Percentiles rank a stretch among this genome's conserved stretches.
phyloP scores from a whole-genome alignment of 2,888 invertebrate genomes.

The Onchidella celtica region DNA sequence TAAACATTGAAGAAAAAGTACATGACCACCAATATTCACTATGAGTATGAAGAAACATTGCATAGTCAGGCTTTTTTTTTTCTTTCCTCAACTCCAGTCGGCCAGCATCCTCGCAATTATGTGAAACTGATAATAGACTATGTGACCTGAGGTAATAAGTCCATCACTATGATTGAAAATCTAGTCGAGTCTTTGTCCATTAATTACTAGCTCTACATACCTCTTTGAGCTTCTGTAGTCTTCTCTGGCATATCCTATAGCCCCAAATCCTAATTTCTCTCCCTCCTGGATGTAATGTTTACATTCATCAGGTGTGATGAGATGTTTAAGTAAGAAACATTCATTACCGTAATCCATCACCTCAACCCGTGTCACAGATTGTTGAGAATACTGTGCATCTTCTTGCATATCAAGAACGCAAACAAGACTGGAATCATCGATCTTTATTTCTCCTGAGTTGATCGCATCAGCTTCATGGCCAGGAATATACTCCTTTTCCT shows the following conservation, averaged over 20 bases:
- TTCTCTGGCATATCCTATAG: constrained; percentile 61
- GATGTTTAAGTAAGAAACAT: constrained; percentile 67
- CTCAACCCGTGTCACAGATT: constrained; percentile 53
- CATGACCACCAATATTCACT: too few relatives aligned
- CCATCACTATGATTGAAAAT: too few relatives aligned
- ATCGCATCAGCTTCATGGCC: constrained; percentile 55
- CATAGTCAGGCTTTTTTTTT: too few relatives aligned
- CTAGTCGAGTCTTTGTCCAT: too few relatives aligned
- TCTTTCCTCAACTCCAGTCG: too few relatives aligned
- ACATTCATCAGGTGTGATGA: constrained; percentile 66
- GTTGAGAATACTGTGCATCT: constrained; percentile 1
- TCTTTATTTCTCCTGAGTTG: constrained; percentile 51
- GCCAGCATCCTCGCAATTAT: too few relatives aligned
- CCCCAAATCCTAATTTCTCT: constrained; percentile 67
- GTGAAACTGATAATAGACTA: too few relatives aligned
- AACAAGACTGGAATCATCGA: constrained; percentile 45
- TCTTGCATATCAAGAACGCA: not conserved
- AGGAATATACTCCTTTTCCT: constrained; percentile 34
- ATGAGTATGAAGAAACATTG: too few relatives aligned
- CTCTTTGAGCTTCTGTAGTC: constrained; percentile 68
- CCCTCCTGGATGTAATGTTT: constrained; percentile 62
- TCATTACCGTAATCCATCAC: constrained; percentile 72
- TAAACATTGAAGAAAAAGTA: too few relatives aligned
- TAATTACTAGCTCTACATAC: too few relatives aligned
- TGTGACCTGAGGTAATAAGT: too few relatives aligned